Percentiles rank a stretch among this genome's conserved stretches.
These are phyloP conservation scores for Camarhynchus parvulus DNA, from an alignment of 2,113 vertebrate genomes.

Conservation along the genomic window DNA sequence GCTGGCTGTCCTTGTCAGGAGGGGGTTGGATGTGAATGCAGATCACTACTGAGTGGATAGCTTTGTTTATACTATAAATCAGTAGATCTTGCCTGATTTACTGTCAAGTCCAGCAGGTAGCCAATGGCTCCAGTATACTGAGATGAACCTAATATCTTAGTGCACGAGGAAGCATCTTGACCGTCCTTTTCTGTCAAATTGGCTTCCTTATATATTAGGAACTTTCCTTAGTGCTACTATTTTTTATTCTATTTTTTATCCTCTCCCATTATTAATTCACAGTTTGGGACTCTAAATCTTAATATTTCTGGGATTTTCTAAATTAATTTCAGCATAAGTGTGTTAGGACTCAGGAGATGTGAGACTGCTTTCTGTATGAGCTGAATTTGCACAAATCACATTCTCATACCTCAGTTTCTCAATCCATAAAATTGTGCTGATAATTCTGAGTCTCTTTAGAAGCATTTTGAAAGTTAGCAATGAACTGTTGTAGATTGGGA, in stretches of 20 bases:
- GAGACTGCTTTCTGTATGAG: background rate
- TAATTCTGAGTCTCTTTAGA: background rate
- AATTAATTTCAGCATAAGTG: background rate
- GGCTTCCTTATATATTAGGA: background rate
- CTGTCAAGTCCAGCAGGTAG: background rate
- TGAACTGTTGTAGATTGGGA: background rate
- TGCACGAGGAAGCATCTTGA: background rate
- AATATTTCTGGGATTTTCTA: background rate
- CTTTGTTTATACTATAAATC: background rate
- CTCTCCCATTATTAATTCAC: background rate
- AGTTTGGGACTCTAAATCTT: background rate
- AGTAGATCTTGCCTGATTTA: background rate
- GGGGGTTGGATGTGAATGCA: background rate
- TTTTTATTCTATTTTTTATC: background rate
- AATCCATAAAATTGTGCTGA: background rate
- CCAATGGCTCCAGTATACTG: background rate
- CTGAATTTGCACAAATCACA: background rate
- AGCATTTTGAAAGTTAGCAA: background rate
- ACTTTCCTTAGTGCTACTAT: background rate
- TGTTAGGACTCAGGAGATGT: background rate
- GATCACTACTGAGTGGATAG: background rate
- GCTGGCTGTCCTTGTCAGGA: background rate
- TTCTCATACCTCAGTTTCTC: background rate
- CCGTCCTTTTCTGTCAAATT: conserved; percentile 7
- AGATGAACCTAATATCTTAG: background rate